Base-by-base conservation (phyloP, 2,797 vertebrate species). In the Prunella strophiata region DNA sequence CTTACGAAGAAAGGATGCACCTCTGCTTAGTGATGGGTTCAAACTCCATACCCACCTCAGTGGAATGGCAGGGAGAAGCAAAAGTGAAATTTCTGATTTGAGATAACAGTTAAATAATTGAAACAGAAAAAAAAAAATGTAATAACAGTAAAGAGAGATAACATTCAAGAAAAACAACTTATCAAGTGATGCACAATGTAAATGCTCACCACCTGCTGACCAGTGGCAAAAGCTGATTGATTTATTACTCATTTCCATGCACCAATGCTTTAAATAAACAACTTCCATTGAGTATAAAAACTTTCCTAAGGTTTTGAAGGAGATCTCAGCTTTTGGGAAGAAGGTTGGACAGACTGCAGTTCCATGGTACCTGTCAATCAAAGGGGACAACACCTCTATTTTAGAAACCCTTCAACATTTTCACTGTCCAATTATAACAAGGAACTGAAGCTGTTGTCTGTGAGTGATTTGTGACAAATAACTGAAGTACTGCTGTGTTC, bases 401-500 rank as follows among this genome's bases (percentile, higher is more conserved):
- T 91, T 80, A 93, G 74, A 89, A 19, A 83, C 9, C 10, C 19
- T 88, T 93, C 73, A 88, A 70, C 55, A 72, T 91, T 73, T 92
- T 93, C 50, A 47, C 29, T 73, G 63, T 77, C 79, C 77, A 91
- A 9, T 91, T 94, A 95, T 79, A 94, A 91, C 55, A 88, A 73
- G 47, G 11, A 92, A 59, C 40, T 59, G 21, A 42, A 89, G n/a
- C 42, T 96, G 68, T 86, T 90, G 61, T 48, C 77, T 91, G 67
- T 51, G 58, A 94, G 71, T 92, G 79, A 96, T 86, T 85, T 96
- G 77, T 91, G 45, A 90, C 91, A 92, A 71, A 91, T 52, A 91
- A 63, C 76, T 65, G 58, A 88, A 75, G 61, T 76, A 55, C 19
- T 71, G 16, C 42, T 73, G 54, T 32, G 10, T 75, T 95, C 36